Percentiles rank a stretch among this genome's conserved stretches.
These are phyloP conservation scores for Ophioninae sp. DNA, from an alignment of 2,888 invertebrate species.

Conservation along the genomic window DNA sequence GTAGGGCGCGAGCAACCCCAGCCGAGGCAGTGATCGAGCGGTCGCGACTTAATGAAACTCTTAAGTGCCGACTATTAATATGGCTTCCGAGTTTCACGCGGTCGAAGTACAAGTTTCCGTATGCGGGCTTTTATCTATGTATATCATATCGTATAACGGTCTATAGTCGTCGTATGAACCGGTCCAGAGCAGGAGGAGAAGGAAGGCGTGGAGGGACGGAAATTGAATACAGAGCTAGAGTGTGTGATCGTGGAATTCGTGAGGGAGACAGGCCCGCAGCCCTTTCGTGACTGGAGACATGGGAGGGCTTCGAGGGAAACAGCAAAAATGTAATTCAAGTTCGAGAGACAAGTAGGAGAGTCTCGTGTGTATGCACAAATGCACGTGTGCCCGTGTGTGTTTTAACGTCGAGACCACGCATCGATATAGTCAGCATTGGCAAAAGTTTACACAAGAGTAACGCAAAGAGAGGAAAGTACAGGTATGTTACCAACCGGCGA, in stretches of 20 bases:
- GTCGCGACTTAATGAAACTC: constrained; percentile 80
- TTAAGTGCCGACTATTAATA: constrained; percentile 79
- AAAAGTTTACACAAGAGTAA: constrained; percentile 30
- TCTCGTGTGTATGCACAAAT: not conserved
- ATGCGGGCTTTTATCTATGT: constrained; percentile 42
- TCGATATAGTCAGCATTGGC: constrained; percentile 3
- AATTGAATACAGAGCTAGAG: not conserved
- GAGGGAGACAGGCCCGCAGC: not conserved
- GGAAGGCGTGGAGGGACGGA: constrained; percentile 23
- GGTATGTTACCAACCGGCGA: constrained; percentile 33
- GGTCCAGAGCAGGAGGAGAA: constrained; percentile 9
- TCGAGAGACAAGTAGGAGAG: constrained; percentile 26
- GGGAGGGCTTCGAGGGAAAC: constrained; percentile 13
- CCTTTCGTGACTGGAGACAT: not conserved
- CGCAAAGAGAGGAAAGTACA: constrained; percentile 35
- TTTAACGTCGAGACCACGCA: not conserved
- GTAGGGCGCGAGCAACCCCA: constrained; percentile 27
- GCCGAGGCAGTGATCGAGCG: constrained; percentile 77
- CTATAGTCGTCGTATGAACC: constrained; percentile 18
- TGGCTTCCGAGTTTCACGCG: constrained; percentile 75
- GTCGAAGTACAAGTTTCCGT: constrained; percentile 66
- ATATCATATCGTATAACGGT: constrained; percentile 35
- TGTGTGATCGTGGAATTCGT: not conserved
- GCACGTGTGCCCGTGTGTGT: not conserved
- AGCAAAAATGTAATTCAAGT: constrained; percentile 43